These are phyloP conservation scores for Alentia gelatinosa DNA, from an alignment of 2,888 invertebrate genomes.

Conservation along the genomic window DNA sequence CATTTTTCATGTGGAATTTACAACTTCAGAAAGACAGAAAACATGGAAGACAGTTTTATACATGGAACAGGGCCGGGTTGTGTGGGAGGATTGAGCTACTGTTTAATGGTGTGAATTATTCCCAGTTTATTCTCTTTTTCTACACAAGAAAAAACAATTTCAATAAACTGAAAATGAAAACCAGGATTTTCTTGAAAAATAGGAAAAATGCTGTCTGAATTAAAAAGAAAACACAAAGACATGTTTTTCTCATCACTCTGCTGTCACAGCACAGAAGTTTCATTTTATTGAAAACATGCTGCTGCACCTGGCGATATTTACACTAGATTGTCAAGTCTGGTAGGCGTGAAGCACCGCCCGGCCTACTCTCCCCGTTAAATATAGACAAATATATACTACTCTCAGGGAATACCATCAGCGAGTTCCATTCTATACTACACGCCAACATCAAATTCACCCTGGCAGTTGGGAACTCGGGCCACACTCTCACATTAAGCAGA, in stretches of 20 bases:
- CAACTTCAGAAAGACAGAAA: too few species aligned
- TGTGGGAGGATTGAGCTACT: too few species aligned
- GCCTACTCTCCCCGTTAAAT: not conserved
- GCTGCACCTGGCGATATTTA: not conserved
- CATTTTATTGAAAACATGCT: conserved; percentile 21
- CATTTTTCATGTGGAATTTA: too few species aligned
- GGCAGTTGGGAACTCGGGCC: not conserved
- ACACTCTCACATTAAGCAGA: not conserved
- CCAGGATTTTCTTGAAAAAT: too few species aligned
- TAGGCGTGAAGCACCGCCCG: not conserved
- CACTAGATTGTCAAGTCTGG: conserved; percentile 2
- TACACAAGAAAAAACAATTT: too few species aligned
- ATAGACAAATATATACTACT: conserved; percentile 7
- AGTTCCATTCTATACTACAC: not conserved
- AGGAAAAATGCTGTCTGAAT: too few species aligned
- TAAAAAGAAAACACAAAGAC: too few species aligned
- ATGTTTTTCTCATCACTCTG: not conserved
- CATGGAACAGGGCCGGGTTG: too few species aligned
- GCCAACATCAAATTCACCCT: not conserved
- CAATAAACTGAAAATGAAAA: too few species aligned
- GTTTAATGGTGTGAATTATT: too few species aligned
- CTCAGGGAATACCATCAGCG: not conserved
- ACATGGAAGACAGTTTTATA: too few species aligned
- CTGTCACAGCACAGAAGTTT: conserved; percentile 16
- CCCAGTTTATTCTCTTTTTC: too few species aligned